Evolutionary conservation across 2,113 vertebrate genomes (phyloP).

Genomic region (Perognathus longimembris): DNA sequence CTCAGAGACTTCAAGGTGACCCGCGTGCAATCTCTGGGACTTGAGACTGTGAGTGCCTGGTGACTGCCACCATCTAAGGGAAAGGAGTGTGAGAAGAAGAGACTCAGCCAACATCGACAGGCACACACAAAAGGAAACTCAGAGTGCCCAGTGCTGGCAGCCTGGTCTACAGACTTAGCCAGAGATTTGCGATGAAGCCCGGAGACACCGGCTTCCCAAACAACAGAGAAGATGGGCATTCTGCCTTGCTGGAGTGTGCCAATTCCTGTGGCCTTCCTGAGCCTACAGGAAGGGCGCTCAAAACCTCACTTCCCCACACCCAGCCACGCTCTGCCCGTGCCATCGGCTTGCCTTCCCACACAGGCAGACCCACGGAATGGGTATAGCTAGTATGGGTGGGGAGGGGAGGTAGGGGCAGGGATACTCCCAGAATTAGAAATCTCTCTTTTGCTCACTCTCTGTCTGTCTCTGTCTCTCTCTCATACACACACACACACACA

Average conservation of each 20-base stretch:
- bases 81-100: not conserved
- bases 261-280: not conserved
- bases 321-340: fast-evolving
- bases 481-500: too few relatives aligned
- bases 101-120: fast-evolving
- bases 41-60: not conserved
- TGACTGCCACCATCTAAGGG: not conserved
- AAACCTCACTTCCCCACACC: not conserved
- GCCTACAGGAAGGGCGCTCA: not conserved
- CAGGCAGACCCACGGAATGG: not conserved
- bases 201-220: not conserved
- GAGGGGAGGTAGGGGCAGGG: too few relatives aligned
- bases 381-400: not conserved
- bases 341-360: not conserved
- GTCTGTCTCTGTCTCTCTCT: too few relatives aligned
- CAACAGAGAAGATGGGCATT: not conserved
- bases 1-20: conserved; percentile 59
- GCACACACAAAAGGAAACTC: not conserved
- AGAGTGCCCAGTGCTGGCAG: not conserved
- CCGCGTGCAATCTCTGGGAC: not conserved
- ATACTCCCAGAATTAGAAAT: not conserved
- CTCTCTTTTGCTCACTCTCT: too few relatives aligned
- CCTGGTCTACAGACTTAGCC: not conserved
- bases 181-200: not conserved
- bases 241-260: fast-evolving